Evolutionary conservation across 2,888 invertebrate species (phyloP), one percentile per base, ranked within the genome.

Genomic region (Athripsodes cinereus): DNA sequence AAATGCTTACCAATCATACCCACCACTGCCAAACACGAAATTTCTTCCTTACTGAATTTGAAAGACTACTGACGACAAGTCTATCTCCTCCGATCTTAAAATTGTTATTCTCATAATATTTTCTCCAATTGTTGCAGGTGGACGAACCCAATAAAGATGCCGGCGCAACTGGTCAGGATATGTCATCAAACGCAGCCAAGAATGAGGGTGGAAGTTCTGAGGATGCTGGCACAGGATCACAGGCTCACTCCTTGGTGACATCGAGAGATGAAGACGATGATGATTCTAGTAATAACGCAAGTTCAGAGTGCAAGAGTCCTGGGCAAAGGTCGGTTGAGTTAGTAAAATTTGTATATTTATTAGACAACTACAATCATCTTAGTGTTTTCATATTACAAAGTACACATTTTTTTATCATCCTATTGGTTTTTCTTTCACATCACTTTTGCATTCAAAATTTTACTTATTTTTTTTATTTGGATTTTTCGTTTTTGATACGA

Each of bases 281-380:
- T 57, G 84, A 84, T 69, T 84, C 84, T 65, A 85, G 84, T 68
- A 84, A 83, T 69, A 84, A 85, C 66, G 84, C 81, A 66, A 85
- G 86, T 69, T 82, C 82, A 52, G 85, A 86, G 65, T 82, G 82
- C 75, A 86, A 86, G 68, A 86, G 86, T 69, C 85, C 86, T 49
- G 85, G 82, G 66, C 84, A 85, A 70, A 84, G 85, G 86, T 87
- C 71, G 69, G 63, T 22, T 5, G 40, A 40, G 40, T 40, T 40
- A 40, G 40, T 40, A 40, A 40, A 40, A 31, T 8, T 31, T 31
- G n/a, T n/a, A n/a, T n/a, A n/a, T n/a, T n/a, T n/a, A n/a, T n/a
- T n/a, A n/a, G n/a, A n/a, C n/a, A n/a, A n/a, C n/a, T n/a, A n/a
- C n/a, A n/a, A n/a, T n/a, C n/a, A n/a, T n/a, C n/a, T n/a, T n/a